phyloP scores from a whole-genome alignment of 2,113 vertebrate species.

The Anser cygnoides region DNA sequence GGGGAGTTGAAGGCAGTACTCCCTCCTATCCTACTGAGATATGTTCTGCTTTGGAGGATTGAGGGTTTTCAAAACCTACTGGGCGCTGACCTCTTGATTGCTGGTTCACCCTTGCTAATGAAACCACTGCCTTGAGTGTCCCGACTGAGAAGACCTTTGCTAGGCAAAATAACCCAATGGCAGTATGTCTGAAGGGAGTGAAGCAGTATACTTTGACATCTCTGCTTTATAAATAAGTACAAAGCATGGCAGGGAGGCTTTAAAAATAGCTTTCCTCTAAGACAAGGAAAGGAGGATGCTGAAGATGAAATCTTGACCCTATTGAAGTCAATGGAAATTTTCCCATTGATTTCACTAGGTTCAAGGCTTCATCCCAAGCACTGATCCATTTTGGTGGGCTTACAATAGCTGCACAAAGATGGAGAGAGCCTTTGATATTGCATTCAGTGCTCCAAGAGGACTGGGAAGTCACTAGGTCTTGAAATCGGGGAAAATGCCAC shows the following conservation, averaged over 20 bases:
- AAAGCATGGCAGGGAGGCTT: slow-evolving; percentile 46
- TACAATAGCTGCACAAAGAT: neutral
- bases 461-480: neutral
- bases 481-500: neutral
- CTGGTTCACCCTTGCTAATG: slow-evolving; percentile 14
- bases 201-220: slow-evolving; percentile 33
- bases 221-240: slow-evolving; percentile 36
- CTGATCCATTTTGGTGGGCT: neutral
- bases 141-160: slow-evolving; percentile 20
- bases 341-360: neutral
- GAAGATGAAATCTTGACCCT: neutral
- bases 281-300: neutral
- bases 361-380: neutral
- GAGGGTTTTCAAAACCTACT: slow-evolving; percentile 12
- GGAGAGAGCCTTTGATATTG: neutral
- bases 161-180: neutral
- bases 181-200: neutral
- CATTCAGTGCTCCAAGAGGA: neutral
- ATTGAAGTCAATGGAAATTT: slow-evolving; percentile 3
- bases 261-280: slow-evolving; percentile 51
- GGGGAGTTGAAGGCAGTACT: neutral
- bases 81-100: slow-evolving; percentile 58
- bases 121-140: slow-evolving; percentile 20
- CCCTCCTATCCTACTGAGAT: slow-evolving; percentile 13
- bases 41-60: slow-evolving; percentile 23